Conservation (phyloP, 2,113 vertebrate species). For the Platanista minor region DNA sequence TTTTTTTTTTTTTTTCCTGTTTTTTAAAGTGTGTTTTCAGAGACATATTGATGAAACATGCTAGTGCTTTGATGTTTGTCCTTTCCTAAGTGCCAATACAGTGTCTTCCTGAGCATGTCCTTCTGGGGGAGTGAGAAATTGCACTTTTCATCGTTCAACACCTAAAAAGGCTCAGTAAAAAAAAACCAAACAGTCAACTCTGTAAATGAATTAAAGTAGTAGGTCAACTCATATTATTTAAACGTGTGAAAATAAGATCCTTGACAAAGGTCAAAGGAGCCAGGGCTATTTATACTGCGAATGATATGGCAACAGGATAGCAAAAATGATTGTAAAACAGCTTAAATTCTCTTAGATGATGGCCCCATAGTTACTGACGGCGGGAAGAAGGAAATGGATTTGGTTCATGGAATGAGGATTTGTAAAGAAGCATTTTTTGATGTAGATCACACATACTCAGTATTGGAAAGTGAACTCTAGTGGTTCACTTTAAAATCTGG, state of each 20-base stretch:
- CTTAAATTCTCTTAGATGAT: neutral
- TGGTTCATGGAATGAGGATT: neutral
- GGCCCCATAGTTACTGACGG: neutral
- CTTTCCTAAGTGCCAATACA: neutral
- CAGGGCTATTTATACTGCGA: neutral
- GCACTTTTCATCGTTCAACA: neutral
- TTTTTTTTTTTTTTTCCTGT: neutral
- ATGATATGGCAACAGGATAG: neutral
- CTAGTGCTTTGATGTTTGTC: neutral
- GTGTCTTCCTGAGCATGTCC: neutral
- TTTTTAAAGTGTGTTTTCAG: neutral
- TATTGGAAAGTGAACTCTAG: neutral
- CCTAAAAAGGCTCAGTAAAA: neutral
- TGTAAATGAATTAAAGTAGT: neutral
- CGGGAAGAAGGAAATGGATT: neutral
- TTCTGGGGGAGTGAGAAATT: neutral
- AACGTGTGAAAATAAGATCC: neutral
- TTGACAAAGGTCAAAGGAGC: neutral
- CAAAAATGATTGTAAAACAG: neutral
- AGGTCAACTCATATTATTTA: neutral
- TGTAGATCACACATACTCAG: neutral
- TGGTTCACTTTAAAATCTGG: neutral
- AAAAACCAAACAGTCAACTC: neutral
- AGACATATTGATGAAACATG: neutral
- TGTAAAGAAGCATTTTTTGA: neutral